Conservation (phyloP, 2,888 invertebrate species). For the Agriotes lineatus region DNA sequence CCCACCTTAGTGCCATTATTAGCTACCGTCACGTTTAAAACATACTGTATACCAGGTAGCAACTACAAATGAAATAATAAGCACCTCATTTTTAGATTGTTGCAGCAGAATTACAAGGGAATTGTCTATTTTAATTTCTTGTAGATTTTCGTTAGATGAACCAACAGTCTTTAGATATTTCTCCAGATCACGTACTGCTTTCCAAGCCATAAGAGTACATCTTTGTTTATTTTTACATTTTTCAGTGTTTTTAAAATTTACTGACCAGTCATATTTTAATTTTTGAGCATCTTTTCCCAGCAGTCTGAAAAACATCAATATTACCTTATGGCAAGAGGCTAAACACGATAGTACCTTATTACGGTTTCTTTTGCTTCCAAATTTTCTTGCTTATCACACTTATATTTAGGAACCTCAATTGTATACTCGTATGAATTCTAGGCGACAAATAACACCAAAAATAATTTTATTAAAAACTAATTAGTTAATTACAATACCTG, state of each 20-base stretch:
- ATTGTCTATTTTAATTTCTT: constrained; percentile 41
- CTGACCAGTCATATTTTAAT: constrained; percentile 37
- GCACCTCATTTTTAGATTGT: background rate
- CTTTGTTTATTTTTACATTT: constrained; percentile 31
- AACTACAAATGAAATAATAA: constrained; percentile 16
- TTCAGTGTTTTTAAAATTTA: constrained; percentile 24
- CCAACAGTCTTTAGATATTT: constrained; percentile 23
- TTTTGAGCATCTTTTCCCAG: constrained; percentile 41
- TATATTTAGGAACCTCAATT: constrained; percentile 41
- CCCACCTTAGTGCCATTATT: constrained; percentile 12
- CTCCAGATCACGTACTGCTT: constrained; percentile 36
- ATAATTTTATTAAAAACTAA: background rate
- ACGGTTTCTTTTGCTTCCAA: constrained; percentile 27
- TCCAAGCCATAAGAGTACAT: constrained; percentile 42
- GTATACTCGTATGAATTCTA: constrained; percentile 33
- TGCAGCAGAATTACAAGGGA: constrained; percentile 21
- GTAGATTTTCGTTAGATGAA: constrained; percentile 5
- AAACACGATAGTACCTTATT: too few species aligned
- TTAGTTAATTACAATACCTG: constrained; percentile 22
- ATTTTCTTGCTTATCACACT: constrained; percentile 23
- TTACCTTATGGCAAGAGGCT: too few species aligned
- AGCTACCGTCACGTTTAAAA: constrained; percentile 20
- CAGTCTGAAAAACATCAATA: constrained; percentile 27
- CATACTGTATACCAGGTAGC: constrained; percentile 17
- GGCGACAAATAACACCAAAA: too few species aligned